These are phyloP conservation scores for Leucozona laternaria DNA, from an alignment of 2,888 invertebrate species.

Conservation along the genomic window DNA sequence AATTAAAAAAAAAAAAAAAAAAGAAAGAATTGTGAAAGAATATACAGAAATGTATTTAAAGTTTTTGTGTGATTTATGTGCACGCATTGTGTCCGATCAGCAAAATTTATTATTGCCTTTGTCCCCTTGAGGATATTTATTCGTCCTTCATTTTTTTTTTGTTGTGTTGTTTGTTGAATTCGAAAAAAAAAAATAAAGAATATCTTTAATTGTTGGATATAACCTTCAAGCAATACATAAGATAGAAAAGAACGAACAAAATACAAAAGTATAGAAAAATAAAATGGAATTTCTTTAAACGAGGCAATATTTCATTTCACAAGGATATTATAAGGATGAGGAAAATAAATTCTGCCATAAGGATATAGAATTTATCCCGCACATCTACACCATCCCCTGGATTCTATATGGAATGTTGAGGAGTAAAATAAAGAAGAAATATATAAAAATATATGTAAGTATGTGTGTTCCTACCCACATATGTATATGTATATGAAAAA, in stretches of 20 bases:
- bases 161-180: neutral
- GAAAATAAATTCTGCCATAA: slow-evolving; percentile 64
- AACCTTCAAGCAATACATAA: slow-evolving; percentile 50
- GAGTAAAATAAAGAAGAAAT: neutral
- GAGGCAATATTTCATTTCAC: slow-evolving; percentile 72
- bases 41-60: slow-evolving; percentile 24
- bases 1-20: slow-evolving; percentile 20
- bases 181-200: slow-evolving; percentile 16
- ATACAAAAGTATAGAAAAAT: neutral
- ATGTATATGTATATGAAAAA: slow-evolving; percentile 9
- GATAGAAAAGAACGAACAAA: slow-evolving; percentile 7
- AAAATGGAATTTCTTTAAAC: slow-evolving; percentile 50
- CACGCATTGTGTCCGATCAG: slow-evolving; percentile 68
- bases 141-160: slow-evolving; percentile 10
- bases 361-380: slow-evolving; percentile 67
- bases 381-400: neutral
- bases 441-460: slow-evolving; percentile 42
- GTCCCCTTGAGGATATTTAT: slow-evolving; percentile 61
- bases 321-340: slow-evolving; percentile 59
- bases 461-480: neutral
- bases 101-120: slow-evolving; percentile 62
- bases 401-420: slow-evolving; percentile 39
- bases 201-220: slow-evolving; percentile 68
- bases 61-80: slow-evolving; percentile 72
- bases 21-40: slow-evolving; percentile 35